These are phyloP conservation scores for Arnoldichthys spilopterus DNA, from an alignment of 2,797 vertebrate genomes.

Conservation along the genomic window DNA sequence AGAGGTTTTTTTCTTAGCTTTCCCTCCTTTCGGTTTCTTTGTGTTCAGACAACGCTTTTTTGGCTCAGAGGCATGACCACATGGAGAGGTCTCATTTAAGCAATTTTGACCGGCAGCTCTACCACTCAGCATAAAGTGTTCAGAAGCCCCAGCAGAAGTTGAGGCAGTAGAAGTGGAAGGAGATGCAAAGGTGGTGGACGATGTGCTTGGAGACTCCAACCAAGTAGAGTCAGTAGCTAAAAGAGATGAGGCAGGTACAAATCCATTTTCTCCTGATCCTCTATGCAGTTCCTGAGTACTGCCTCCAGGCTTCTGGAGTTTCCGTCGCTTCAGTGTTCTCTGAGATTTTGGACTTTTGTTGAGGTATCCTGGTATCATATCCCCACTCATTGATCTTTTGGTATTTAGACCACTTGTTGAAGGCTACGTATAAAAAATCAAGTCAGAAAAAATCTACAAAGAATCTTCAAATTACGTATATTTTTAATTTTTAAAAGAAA, in stretches of 20 bases:
- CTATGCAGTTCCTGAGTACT: background rate
- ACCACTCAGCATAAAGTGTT: background rate
- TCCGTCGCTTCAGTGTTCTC: conserved; percentile 69
- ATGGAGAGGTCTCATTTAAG: conserved; percentile 1
- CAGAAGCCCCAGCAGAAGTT: conserved; percentile 31
- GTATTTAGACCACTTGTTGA: background rate
- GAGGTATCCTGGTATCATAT: conserved; percentile 37
- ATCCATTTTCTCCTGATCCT: conserved; percentile 42
- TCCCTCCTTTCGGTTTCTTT: conserved; percentile 27
- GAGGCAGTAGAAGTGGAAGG: conserved; percentile 20
- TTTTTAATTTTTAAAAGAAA: background rate
- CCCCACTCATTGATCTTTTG: background rate
- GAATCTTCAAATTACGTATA: background rate
- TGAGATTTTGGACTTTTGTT: conserved; percentile 36
- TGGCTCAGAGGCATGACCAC: background rate
- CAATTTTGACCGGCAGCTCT: background rate
- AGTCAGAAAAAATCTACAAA: background rate
- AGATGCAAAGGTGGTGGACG: background rate
- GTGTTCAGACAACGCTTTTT: background rate
- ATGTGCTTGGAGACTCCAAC: conserved; percentile 46
- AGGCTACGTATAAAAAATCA: conserved; percentile 20
- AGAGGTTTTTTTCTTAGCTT: conserved; percentile 5
- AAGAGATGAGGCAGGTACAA: conserved; percentile 57
- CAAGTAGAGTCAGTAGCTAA: conserved; percentile 27
- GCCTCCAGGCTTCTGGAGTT: conserved; percentile 31